These are phyloP conservation scores for Microcebus lehilahytsara DNA, from an alignment of 2,113 vertebrate genomes.

Conservation along the genomic window DNA sequence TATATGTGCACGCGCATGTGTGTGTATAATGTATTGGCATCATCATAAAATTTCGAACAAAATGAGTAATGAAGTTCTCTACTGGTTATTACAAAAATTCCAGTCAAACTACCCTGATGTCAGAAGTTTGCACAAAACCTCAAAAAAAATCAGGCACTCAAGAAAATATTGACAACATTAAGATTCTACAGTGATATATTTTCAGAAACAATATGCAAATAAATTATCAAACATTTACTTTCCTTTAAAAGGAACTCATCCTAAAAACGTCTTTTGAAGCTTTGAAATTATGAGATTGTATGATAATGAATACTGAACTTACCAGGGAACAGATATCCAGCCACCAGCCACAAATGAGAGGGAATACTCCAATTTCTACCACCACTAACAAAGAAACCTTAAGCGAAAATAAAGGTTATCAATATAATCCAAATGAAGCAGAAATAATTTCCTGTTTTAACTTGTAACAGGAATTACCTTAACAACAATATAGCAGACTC, in stretches of 20 bases:
- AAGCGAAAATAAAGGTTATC: slow-evolving; percentile 27
- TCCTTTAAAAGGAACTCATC: slow-evolving; percentile 30
- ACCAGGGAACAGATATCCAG: slow-evolving; percentile 98
- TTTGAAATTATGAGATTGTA: background rate
- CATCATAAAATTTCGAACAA: slow-evolving; percentile 1
- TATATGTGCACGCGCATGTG: too few relatives aligned
- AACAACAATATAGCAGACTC: slow-evolving; percentile 97
- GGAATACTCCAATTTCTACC: slow-evolving; percentile 97
- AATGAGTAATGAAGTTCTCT: background rate
- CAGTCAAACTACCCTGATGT: slow-evolving; percentile 3
- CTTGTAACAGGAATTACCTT: slow-evolving; percentile 87
- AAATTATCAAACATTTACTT: slow-evolving; percentile 7
- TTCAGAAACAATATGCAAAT: background rate
- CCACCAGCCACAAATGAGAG: slow-evolving; percentile 99
- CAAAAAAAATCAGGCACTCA: slow-evolving; percentile 9
- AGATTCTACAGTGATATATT: background rate
- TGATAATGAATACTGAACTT: slow-evolving; percentile 69
- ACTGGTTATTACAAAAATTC: slow-evolving; percentile 4
- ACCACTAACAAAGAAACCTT: slow-evolving; percentile 97
- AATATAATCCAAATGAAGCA: background rate
- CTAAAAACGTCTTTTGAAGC: background rate
- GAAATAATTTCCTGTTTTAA: background rate
- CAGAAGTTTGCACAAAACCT: background rate
- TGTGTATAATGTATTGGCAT: background rate
- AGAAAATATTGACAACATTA: slow-evolving; percentile 20